Evolutionary conservation across 2,797 vertebrate species (phyloP).

Genomic region (Chromobotia macracanthus): DNA sequence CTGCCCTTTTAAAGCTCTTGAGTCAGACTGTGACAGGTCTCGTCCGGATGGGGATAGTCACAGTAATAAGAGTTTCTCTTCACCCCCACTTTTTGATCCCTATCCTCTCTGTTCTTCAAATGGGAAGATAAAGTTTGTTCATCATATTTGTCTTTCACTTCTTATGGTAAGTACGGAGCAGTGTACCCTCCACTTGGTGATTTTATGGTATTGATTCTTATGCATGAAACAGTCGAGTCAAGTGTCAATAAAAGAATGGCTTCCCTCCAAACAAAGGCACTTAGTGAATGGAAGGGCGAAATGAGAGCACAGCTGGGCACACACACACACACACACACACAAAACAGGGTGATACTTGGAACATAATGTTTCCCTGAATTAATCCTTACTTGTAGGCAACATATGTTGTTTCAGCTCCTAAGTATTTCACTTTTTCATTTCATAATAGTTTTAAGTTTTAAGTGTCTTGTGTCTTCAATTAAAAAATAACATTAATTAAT

Average conservation of each 20-base stretch:
- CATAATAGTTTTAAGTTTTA: not conserved
- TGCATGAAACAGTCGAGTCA: conserved; percentile 69
- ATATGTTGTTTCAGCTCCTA: conserved; percentile 18
- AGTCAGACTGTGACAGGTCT: conserved; percentile 36
- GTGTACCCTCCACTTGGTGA: conserved; percentile 73
- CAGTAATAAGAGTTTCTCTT: conserved; percentile 56
- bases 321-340: conserved; percentile 61
- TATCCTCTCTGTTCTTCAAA: conserved; percentile 68
- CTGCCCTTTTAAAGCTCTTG: conserved; percentile 51
- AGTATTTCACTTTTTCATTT: not conserved
- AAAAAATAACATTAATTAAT: not conserved
- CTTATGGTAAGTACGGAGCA: conserved; percentile 75
- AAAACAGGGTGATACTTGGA: conserved; percentile 32
- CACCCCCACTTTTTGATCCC: conserved; percentile 26
- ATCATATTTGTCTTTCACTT: conserved; percentile 71
- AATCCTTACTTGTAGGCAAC: conserved; percentile 1
- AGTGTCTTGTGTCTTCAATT: not conserved
- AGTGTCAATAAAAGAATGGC: conserved; percentile 81
- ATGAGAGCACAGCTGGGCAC: conserved; percentile 75
- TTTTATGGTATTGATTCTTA: conserved; percentile 81
- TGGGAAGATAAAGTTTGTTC: conserved; percentile 79
- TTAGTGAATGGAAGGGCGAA: conserved; percentile 66
- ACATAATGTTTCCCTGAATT: conserved; percentile 41
- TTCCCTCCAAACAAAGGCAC: conserved; percentile 74
- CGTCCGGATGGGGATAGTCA: conserved; percentile 20